Evolutionary conservation across 2,888 invertebrate species (phyloP).

Genomic region (Megalurothrips usitatus): DNA sequence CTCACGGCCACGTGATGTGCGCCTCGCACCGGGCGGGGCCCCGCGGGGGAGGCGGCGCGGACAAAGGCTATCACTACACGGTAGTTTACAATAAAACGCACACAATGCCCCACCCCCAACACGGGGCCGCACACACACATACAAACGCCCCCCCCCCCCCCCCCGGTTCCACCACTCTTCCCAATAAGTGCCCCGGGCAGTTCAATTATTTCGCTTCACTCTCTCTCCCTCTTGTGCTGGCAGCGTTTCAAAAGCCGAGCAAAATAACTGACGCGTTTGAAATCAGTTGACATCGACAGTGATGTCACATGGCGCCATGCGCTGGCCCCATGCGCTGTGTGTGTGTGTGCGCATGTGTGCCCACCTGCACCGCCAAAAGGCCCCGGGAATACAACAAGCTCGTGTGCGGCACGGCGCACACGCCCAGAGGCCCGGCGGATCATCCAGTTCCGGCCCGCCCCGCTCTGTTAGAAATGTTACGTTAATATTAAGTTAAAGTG

Average conservation of each 20-base stretch:
- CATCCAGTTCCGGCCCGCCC: no score
- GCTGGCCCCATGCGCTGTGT: background rate
- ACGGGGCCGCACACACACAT: background rate
- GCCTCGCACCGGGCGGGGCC: no score
- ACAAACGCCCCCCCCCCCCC: background rate
- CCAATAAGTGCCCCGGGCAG: conserved; percentile 21
- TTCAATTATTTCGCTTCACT: conserved; percentile 10
- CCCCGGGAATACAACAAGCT: background rate
- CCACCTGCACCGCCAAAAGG: background rate
- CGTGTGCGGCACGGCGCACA: no score
- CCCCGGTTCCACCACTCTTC: background rate
- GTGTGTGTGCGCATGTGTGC: background rate
- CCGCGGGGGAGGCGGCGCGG: no score
- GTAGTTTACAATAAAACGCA: conserved; percentile 4
- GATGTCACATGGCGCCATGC: background rate
- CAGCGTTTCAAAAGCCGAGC: conserved; percentile 21
- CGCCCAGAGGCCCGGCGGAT: no score
- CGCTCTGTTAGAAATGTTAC: no score
- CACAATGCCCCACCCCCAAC: background rate
- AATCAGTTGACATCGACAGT: conserved; percentile 26
- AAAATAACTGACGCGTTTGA: conserved; percentile 26
- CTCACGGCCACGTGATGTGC: background rate
- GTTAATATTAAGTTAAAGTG: no score
- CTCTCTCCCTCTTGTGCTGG: background rate
- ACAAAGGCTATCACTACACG: no score